Conservation (phyloP, 2,113 vertebrate species). For the Chloropsis cyanopogon region DNA sequence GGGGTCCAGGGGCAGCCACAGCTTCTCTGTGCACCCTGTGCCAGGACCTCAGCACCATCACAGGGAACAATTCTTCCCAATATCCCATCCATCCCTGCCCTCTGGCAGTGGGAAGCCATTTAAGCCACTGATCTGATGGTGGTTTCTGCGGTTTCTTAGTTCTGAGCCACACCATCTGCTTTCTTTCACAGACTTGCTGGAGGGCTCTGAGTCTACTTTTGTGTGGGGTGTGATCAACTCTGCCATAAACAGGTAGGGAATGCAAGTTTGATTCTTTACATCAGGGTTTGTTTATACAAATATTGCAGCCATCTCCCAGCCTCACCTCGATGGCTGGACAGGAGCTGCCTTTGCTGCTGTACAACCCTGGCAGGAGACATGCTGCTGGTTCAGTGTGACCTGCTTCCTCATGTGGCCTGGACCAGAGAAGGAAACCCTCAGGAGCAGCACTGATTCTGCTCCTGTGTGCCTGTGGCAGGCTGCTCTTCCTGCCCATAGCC, state of each 20-base stretch:
- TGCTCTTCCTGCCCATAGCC: neutral
- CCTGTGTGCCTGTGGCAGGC: neutral
- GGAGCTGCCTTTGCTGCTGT: neutral
- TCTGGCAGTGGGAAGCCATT: neutral
- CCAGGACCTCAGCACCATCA: fast-evolving
- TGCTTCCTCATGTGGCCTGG: neutral
- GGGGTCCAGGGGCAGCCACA: neutral
- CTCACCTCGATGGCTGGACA: fast-evolving
- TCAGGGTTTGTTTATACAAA: neutral
- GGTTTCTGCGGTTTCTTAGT: neutral
- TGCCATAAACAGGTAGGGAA: neutral
- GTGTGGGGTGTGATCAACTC: neutral
- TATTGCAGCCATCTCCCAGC: neutral
- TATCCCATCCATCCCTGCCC: neutral
- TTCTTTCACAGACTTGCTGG: neutral
- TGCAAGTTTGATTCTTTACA: neutral
- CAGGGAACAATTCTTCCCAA: neutral
- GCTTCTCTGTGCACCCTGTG: neutral
- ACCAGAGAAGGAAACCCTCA: neutral
- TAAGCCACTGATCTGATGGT: neutral
- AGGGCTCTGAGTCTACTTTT: neutral
- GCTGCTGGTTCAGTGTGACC: neutral
- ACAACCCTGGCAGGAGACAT: neutral
- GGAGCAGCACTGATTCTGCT: neutral
- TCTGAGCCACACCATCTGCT: neutral